These are phyloP conservation scores for Tympanoctomys barrerae DNA, from an alignment of 2,797 vertebrate species.

Conservation along the genomic window DNA sequence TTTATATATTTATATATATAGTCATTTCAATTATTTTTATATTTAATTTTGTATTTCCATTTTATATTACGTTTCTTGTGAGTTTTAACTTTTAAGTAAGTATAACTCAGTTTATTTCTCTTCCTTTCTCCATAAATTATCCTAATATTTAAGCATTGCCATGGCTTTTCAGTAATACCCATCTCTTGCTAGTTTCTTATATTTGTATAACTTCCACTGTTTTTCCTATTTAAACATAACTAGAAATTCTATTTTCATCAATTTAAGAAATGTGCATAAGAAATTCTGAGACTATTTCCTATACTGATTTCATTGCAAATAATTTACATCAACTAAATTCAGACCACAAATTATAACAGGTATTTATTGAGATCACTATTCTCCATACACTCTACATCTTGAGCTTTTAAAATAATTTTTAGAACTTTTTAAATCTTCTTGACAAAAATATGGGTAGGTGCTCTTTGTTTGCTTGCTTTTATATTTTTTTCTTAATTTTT, in stretches of 20 bases:
- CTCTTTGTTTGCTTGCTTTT: neutral
- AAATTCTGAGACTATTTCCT: neutral
- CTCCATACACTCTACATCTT: neutral
- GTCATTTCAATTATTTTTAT: constrained; percentile 32
- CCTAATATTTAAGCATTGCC: neutral
- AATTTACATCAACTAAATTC: constrained; percentile 11
- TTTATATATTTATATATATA: neutral
- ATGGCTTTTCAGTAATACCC: neutral
- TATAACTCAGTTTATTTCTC: neutral
- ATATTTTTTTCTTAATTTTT: no score
- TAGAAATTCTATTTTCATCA: neutral
- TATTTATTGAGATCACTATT: neutral
- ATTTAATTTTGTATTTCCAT: constrained; percentile 48
- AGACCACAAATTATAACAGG: neutral
- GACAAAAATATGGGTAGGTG: neutral
- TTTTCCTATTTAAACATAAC: constrained; percentile 3
- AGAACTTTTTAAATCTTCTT: neutral
- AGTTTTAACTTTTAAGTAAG: constrained; percentile 14
- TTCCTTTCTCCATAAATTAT: constrained; percentile 36
- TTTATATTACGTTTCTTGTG: neutral
- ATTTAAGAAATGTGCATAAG: neutral
- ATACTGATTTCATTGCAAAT: constrained; percentile 12
- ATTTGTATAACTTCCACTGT: neutral
- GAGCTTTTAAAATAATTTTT: neutral
- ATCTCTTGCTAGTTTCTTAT: neutral